Percentiles rank a stretch among this genome's conserved stretches.
Conservation (phyloP, 2,113 vertebrate species). For the Alethe castanea region DNA sequence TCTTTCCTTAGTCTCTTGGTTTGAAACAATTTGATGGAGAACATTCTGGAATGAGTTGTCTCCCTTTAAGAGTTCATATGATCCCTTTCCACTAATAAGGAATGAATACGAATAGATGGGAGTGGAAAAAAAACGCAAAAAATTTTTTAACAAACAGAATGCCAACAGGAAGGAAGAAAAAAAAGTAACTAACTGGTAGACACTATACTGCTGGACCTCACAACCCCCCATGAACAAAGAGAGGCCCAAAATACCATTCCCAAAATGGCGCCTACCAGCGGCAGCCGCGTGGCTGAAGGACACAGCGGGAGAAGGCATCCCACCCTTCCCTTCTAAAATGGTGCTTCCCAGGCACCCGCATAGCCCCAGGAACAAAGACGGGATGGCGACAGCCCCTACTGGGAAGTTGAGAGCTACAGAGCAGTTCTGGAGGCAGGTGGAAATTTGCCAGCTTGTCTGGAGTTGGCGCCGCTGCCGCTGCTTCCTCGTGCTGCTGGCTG, state of each 20-base stretch:
- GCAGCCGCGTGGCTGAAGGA: background rate
- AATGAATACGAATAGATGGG: background rate
- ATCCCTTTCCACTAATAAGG: background rate
- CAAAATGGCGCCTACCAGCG: background rate
- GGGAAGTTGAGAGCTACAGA: background rate
- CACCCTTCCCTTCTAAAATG: background rate
- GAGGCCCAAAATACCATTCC: background rate
- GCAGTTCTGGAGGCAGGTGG: background rate
- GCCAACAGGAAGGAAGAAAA: background rate
- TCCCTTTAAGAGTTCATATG: background rate
- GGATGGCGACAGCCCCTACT: fast-evolving
- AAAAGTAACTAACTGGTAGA: background rate
- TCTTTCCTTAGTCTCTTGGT: background rate
- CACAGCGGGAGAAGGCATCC: fast-evolving
- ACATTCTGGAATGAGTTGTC: background rate
- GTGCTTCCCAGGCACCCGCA: fast-evolving
- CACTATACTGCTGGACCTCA: too few relatives aligned
- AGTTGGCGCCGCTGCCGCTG: fast-evolving
- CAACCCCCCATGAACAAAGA: fast-evolving
- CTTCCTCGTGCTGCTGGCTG: too few relatives aligned
- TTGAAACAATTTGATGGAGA: background rate
- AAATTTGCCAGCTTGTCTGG: fast-evolving
- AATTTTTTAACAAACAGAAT: background rate
- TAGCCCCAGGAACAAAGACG: background rate
- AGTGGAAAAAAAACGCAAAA: background rate